Conservation (phyloP, 37 sponge, comb jelly and placozoan species). For the Lycopodina hypogea region DNA sequence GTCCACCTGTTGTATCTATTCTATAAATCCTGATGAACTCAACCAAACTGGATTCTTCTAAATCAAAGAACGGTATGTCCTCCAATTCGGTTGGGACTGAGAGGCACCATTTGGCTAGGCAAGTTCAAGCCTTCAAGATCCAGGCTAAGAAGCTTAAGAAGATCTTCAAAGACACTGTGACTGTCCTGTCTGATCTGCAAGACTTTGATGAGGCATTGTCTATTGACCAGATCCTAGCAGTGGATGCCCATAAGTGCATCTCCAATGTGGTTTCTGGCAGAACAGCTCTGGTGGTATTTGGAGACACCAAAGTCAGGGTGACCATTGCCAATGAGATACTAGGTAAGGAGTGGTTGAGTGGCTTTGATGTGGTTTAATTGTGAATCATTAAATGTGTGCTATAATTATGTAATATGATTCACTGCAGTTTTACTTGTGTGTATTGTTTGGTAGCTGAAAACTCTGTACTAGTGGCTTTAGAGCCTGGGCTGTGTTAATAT, state of each 20-base stretch:
- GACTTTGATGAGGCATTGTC: slow-evolving; percentile 80
- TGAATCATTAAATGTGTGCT: not conserved
- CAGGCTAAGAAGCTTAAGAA: slow-evolving; percentile 80
- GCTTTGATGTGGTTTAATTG: not conserved
- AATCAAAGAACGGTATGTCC: slow-evolving; percentile 6
- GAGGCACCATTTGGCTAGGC: slow-evolving; percentile 48
- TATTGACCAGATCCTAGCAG: slow-evolving; percentile 62
- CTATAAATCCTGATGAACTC: too few species aligned
- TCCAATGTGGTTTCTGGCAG: slow-evolving; percentile 79
- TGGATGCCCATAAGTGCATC: slow-evolving; percentile 74
- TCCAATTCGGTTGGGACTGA: slow-evolving; percentile 47
- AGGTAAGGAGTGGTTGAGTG: slow-evolving; percentile 32
- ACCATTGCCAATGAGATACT: slow-evolving; percentile 77
- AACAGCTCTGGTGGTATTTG: slow-evolving; percentile 80
- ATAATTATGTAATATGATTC: too few species aligned
- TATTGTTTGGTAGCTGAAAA: too few species aligned
- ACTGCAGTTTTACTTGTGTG: not conserved
- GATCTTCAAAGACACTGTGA: slow-evolving; percentile 83
- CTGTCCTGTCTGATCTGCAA: slow-evolving; percentile 76
- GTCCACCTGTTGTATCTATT: too few species aligned
- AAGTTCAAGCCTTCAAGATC: slow-evolving; percentile 59
- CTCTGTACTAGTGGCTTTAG: too few species aligned
- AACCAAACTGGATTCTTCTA: slow-evolving; percentile 7
- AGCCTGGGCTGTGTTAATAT: too few species aligned
- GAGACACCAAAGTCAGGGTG: slow-evolving; percentile 52